Conservation (phyloP, 2,113 vertebrate genomes). For the Sylvia atricapilla region DNA sequence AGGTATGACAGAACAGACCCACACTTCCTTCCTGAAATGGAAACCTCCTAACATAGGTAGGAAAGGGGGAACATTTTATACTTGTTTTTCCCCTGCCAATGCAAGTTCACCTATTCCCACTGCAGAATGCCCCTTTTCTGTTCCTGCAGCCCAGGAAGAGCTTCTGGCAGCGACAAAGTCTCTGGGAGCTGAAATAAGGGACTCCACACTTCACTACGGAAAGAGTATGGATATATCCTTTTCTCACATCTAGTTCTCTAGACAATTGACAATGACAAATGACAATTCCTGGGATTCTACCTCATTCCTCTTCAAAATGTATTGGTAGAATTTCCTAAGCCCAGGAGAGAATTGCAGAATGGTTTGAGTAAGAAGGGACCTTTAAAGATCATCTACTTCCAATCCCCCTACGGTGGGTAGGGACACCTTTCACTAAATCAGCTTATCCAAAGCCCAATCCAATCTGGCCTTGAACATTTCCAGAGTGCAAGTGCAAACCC, state of each 20-base stretch:
- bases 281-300: not conserved
- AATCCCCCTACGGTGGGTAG: rapidly evolving
- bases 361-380: not conserved
- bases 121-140: not conserved
- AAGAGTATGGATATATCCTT: not conserved
- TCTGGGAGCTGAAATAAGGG: not conserved
- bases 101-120: not conserved
- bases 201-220: not conserved
- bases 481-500: not conserved
- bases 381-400: not conserved
- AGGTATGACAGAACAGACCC: constrained; percentile 28
- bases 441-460: not conserved
- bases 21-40: constrained; percentile 56
- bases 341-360: not conserved
- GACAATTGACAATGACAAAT: too few species aligned
- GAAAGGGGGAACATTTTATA: not conserved
- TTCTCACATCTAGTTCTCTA: not conserved
- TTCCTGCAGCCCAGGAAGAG: not conserved
- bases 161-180: not conserved
- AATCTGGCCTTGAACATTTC: not conserved
- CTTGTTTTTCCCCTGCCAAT: not conserved
- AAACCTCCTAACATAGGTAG: not conserved
- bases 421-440: not conserved
- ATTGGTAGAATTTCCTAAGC: not conserved
- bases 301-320: not conserved